Conservation (phyloP, 2,888 invertebrate genomes). For the Pasiphila rectangulata region DNA sequence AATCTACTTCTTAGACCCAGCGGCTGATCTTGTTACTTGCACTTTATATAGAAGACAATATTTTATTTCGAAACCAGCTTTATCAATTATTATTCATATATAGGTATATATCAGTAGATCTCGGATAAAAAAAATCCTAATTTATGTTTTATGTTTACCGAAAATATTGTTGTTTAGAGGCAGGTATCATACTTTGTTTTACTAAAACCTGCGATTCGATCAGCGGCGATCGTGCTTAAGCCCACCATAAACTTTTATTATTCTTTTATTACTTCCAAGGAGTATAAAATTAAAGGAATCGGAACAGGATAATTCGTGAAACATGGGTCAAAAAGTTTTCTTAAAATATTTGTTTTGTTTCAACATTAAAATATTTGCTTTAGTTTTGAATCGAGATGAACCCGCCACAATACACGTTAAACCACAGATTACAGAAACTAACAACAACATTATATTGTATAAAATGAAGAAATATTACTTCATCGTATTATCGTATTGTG, state of each 20-base stretch:
- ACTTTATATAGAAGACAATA: too few species aligned
- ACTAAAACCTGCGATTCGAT: background rate
- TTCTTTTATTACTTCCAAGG: too few species aligned
- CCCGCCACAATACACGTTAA: background rate
- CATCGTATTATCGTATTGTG: too few species aligned
- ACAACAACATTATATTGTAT: background rate
- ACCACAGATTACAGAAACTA: background rate
- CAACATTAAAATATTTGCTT: background rate
- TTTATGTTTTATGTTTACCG: too few species aligned
- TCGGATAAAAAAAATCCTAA: too few species aligned
- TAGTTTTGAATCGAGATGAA: background rate
- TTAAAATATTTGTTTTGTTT: background rate
- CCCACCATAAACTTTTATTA: slow-evolving; percentile 33
- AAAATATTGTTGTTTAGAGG: background rate
- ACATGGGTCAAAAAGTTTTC: background rate
- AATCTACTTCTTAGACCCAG: background rate
- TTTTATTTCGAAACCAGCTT: too few species aligned
- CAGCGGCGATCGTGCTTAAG: slow-evolving; percentile 11
- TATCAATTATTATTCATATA: too few species aligned
- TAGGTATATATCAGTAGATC: too few species aligned
- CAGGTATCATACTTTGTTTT: background rate
- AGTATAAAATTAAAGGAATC: slow-evolving; percentile 37
- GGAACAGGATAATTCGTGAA: background rate
- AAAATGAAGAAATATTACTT: too few species aligned
- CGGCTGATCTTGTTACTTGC: background rate